Evolutionary conservation across 1,140 invertebrate species (phyloP).

Genomic region (Drosophila bipectinata): DNA sequence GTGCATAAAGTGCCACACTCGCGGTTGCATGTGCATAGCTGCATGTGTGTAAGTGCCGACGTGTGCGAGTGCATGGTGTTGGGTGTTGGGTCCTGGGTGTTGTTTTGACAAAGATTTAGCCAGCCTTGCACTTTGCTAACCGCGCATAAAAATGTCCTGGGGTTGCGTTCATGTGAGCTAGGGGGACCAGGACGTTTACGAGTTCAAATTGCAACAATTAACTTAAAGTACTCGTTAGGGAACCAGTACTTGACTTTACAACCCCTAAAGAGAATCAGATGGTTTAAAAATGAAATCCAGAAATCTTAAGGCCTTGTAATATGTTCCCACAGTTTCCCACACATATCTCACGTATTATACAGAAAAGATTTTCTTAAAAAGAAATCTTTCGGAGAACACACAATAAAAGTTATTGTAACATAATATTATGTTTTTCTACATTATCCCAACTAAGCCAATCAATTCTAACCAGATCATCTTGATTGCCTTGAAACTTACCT

Average conservation of each 20-base stretch:
- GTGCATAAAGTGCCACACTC: slow-evolving; percentile 78
- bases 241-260: neutral
- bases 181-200: slow-evolving; percentile 9
- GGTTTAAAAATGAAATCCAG: too few species aligned
- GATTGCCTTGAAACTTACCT: slow-evolving; percentile 10
- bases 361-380: neutral
- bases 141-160: slow-evolving; percentile 40
- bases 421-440: slow-evolving; percentile 40
- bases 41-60: slow-evolving; percentile 28
- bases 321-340: neutral
- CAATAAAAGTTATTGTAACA: slow-evolving; percentile 53
- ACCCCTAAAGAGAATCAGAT: neutral
- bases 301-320: neutral
- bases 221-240: slow-evolving; percentile 40
- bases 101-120: slow-evolving; percentile 54
- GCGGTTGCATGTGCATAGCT: slow-evolving; percentile 50
- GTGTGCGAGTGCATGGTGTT: slow-evolving; percentile 14
- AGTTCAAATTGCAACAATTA: slow-evolving; percentile 41
- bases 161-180: slow-evolving; percentile 9
- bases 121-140: slow-evolving; percentile 52
- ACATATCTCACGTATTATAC: neutral
- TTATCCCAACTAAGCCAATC: slow-evolving; percentile 44
- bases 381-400: neutral
- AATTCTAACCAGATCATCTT: slow-evolving; percentile 12
- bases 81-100: slow-evolving; percentile 40